Percentiles rank a stretch among this genome's conserved stretches.
These are phyloP conservation scores for Syrrhaptes paradoxus DNA, from an alignment of 2,113 vertebrate genomes.

Conservation along the genomic window DNA sequence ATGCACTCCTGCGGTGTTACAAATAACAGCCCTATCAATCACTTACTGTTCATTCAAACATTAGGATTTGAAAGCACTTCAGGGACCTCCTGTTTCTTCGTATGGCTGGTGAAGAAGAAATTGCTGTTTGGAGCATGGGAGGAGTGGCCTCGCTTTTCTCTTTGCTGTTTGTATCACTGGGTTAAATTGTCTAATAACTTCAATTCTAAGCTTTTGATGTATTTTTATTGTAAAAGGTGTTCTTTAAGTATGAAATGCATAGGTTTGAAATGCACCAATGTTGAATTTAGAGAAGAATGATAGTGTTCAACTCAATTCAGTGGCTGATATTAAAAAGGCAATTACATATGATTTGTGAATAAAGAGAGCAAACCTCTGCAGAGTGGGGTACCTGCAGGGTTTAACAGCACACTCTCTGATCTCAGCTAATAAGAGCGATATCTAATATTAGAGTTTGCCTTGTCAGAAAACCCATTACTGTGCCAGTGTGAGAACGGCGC, in stretches of 20 bases:
- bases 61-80: not conserved
- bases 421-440: constrained; percentile 26
- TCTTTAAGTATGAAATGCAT: not conserved
- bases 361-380: not conserved
- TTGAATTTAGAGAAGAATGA: constrained; percentile 18
- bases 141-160: not conserved
- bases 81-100: not conserved
- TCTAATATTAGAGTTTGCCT: constrained; percentile 16
- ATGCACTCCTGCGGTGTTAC: not conserved
- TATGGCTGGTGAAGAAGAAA: not conserved
- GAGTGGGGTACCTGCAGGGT: constrained; percentile 18
- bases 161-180: not conserved
- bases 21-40: not conserved
- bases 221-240: not conserved
- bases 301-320: not conserved
- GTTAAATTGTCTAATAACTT: constrained; percentile 22
- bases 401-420: constrained; percentile 7
- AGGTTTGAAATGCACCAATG: not conserved
- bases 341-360: constrained; percentile 54
- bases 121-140: not conserved
- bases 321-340: constrained; percentile 35
- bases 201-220: not conserved
- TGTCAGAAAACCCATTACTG: not conserved
- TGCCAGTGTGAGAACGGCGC: not conserved
- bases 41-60: not conserved